Base-by-base conservation (phyloP, 2,113 vertebrate species). In the Cyprinodon tularosa region DNA sequence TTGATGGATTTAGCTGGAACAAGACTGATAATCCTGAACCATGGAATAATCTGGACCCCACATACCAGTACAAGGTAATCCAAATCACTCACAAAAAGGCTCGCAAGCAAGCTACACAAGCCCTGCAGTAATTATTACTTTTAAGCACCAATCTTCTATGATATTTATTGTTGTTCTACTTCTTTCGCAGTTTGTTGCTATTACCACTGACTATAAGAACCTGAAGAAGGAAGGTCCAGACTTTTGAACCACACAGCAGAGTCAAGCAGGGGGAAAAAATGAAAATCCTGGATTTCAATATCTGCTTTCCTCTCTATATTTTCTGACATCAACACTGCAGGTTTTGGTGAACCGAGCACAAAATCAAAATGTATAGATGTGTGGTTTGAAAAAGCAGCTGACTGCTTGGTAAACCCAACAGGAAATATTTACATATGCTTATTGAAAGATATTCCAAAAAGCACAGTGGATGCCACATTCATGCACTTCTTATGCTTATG, bases 211-310 rank as follows among this genome's bases (percentile, higher is more conserved):
- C 90, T 97, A 98, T 87, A 95, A 97, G 90, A 96, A 90, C 76
- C 93, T 97, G 89, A 98, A 98, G 95, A 98, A 97, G 83, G 95
- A 98, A 0, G 94, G 97, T 3, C 96, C 96, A 0, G 93, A 96
- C 12, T 98, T 96, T 92, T 98, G 90, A 96, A 71, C 45, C 15
- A 37, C n/a, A 29, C 17, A 69, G 70, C 37, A 64, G n/a, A 62
- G 22, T 77, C 68, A 60, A 66, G 68, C n/a, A 12, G n/a, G n/a
- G 65, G 53, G 42, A n/a, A 29, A 45, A 3, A 29, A 14, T 50
- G 40, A 74, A 65, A 10, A 38, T 36, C 37, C 48, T 72, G 37
- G 74, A 38, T 3, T 82, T 47, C 72, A 0, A 80, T 71, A 72
- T 36, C 50, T 20, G 29, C 29, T n/a, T 37, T 40, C 40, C 22